These are phyloP conservation scores for Harpegnathos saltator DNA, from an alignment of 1,140 invertebrate species.

Conservation along the genomic window DNA sequence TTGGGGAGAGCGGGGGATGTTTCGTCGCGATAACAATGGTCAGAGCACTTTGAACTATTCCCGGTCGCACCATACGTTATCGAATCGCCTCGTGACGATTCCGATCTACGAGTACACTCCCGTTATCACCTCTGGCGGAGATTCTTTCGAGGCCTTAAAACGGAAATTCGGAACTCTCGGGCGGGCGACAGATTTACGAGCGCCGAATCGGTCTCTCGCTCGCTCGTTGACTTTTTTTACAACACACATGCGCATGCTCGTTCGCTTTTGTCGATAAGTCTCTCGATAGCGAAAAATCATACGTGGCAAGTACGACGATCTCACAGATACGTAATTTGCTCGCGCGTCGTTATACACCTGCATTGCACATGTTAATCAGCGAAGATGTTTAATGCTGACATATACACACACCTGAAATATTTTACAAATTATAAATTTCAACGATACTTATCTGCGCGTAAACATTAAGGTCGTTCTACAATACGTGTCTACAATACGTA, in stretches of 20 bases:
- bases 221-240: background rate
- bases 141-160: conserved; percentile 12
- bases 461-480: no score
- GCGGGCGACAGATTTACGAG: background rate
- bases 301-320: conserved; percentile 16
- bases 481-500: no score
- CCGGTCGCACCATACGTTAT: conserved; percentile 56
- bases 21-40: conserved; percentile 61
- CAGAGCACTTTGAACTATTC: conserved; percentile 58
- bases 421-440: conserved; percentile 29
- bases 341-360: background rate
- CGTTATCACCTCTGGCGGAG: conserved; percentile 39
- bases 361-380: conserved; percentile 41
- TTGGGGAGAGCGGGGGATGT: conserved; percentile 66
- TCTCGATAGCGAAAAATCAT: background rate
- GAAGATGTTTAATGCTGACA: conserved; percentile 36
- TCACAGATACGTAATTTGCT: conserved; percentile 30
- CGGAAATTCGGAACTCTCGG: conserved; percentile 11
- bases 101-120: conserved; percentile 32
- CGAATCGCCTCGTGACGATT: conserved; percentile 53
- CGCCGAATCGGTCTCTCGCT: background rate
- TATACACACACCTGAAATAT: conserved; percentile 27
- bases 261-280: background rate
- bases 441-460: conserved; percentile 15
- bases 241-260: no score